Percentiles rank a stretch among this genome's conserved stretches.
Conservation (phyloP, 1,140 invertebrate species). For the Bombus difficillimus region DNA sequence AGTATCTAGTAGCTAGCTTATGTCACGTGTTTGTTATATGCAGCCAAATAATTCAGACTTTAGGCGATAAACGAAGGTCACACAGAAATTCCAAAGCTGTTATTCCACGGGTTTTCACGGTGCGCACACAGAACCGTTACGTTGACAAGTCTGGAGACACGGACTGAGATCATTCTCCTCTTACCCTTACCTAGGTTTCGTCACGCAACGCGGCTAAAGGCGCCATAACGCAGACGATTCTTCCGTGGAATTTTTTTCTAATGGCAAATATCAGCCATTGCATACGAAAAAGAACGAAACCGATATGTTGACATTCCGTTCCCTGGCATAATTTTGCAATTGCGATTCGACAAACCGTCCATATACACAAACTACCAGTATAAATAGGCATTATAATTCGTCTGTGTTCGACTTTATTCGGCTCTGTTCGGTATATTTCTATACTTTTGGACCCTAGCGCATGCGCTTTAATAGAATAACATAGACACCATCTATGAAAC, state of each 20-base stretch:
- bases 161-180: constrained; percentile 35
- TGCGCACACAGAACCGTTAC: constrained; percentile 41
- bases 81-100: neutral
- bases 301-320: neutral
- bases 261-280: neutral
- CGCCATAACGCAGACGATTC: neutral
- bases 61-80: neutral
- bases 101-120: neutral
- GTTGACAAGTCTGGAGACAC: constrained; percentile 39
- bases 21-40: neutral
- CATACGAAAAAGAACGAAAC: neutral
- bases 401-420: neutral
- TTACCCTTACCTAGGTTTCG: constrained; percentile 48
- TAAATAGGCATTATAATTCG: neutral
- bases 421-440: neutral
- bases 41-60: neutral
- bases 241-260: neutral
- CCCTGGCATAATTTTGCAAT: neutral
- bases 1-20: no score
- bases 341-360: neutral
- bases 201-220: constrained; percentile 20
- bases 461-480: neutral
- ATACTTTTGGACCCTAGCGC: neutral
- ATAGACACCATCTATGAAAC: constrained; percentile 18
- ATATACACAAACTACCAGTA: neutral